These are phyloP conservation scores for Nomada fucata DNA, from an alignment of 2,888 invertebrate genomes.

Conservation along the genomic window DNA sequence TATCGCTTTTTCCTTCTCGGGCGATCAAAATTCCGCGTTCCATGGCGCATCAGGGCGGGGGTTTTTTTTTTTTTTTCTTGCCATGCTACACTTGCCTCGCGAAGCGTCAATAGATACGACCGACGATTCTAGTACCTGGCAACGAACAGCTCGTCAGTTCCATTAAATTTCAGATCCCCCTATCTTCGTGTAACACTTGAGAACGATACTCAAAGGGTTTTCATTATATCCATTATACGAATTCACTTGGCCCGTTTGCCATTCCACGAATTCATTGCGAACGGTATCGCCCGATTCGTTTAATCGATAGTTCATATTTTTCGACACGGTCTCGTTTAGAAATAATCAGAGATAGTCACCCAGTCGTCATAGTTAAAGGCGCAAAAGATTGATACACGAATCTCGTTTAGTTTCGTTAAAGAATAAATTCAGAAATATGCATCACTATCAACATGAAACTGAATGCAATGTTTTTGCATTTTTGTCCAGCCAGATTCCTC, in stretches of 20 bases:
- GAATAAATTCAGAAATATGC: too few species aligned
- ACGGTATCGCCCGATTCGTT: neutral
- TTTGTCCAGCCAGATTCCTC: too few species aligned
- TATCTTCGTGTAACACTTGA: neutral
- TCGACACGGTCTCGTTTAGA: neutral
- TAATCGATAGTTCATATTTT: constrained; percentile 11
- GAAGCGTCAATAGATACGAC: constrained; percentile 19
- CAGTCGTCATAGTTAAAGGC: too few species aligned
- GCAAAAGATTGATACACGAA: too few species aligned
- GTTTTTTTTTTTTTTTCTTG: constrained; percentile 4
- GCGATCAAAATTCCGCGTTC: constrained; percentile 12
- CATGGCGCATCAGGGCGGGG: neutral
- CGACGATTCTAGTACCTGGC: neutral
- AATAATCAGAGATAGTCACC: neutral
- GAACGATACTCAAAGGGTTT: neutral
- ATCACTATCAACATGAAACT: too few species aligned
- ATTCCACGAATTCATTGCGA: too few species aligned
- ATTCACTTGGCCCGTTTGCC: neutral
- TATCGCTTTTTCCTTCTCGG: constrained; percentile 21
- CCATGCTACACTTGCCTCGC: neutral
- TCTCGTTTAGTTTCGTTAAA: too few species aligned
- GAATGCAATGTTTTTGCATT: neutral
- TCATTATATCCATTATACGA: neutral
- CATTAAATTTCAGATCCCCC: neutral
- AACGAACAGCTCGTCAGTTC: constrained; percentile 22